Evolutionary conservation across 2,113 vertebrate genomes (phyloP), one percentile per base, ranked within the genome.

Genomic region (Xenopus laevis): DNA sequence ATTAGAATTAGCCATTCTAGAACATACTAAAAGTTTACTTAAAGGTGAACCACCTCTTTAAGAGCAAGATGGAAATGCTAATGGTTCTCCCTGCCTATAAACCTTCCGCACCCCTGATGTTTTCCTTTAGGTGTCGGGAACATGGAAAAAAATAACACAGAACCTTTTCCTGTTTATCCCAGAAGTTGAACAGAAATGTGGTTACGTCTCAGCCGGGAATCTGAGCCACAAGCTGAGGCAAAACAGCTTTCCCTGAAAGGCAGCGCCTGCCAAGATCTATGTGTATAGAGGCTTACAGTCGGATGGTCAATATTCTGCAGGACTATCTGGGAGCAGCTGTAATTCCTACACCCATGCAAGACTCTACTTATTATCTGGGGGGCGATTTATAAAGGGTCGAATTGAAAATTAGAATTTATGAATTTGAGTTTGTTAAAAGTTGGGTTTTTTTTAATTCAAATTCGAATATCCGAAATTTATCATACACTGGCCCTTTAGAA

Each of bases 91-190:
- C 33, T 9, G 33, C 33, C 33, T 27, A 27, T 27, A 40, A 40
- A 40, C 33, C 6, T 40, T 40, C 2, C 47, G 15, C 59, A 61
- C 59, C 20, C 13, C 4, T 40, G n/a, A 40, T 47, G 72, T 66
- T 65, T 73, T 73, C 9, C 7, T 33, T 20, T 68, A 75, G 50
- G 73, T 68, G 73, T 68, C 57, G 68, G 68, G 47, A 61, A 6
- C 65, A 50, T 50, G 21, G 55, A 17, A 33, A 40, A 15, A 64
- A 64, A 64, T 21, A 16, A 63, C 30, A n/a, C 12, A 50, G 13
- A 50, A 16, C 47, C 12, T 16, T 63, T 76, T 63, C 45, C 46
- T 68, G 68, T 68, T 69, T 33, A 69, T 63, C 53, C 20, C 65
- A 44, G 72, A 53, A 30, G 47, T 50, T 50, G 20, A 61, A 52